phyloP scores from a whole-genome alignment of 2,888 invertebrate genomes.

The Belgica antarctica region DNA sequence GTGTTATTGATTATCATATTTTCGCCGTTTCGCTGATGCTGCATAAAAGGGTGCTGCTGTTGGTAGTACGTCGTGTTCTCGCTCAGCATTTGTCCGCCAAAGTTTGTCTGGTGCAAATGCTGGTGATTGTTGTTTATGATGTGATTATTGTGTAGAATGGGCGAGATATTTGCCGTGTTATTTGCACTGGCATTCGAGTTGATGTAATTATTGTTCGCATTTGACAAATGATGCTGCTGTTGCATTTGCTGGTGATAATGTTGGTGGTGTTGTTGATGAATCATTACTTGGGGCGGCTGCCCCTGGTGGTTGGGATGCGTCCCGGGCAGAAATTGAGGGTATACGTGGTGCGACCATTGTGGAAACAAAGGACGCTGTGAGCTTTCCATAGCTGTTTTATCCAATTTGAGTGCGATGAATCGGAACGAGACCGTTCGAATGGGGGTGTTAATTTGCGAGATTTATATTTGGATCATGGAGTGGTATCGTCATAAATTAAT shows the following conservation, averaged over 20 bases:
- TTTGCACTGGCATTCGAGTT: constrained; percentile 29
- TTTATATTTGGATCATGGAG: not conserved
- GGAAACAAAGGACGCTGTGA: constrained; percentile 77
- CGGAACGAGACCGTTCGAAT: not conserved
- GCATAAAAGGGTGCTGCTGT: constrained; percentile 38
- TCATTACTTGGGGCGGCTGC: constrained; percentile 15
- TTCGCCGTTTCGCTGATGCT: constrained; percentile 10
- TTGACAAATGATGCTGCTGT: constrained; percentile 35
- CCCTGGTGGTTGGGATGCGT: constrained; percentile 72
- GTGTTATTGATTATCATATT: constrained; percentile 8
- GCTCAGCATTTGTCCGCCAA: constrained; percentile 42
- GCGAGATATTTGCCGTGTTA: constrained; percentile 24
- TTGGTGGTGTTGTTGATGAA: constrained; percentile 25
- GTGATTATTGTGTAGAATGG: constrained; percentile 39
- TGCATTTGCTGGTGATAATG: constrained; percentile 39
- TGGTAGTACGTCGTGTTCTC: constrained; percentile 30
- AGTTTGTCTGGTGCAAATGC: constrained; percentile 35
- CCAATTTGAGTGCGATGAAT: not conserved
- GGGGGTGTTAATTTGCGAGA: constrained; percentile 49
- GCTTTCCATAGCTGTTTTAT: constrained; percentile 49
- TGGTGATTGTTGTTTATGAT: constrained; percentile 43
- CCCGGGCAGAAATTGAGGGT: constrained; percentile 90
- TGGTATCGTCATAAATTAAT: constrained; percentile 27
- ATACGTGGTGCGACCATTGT: constrained; percentile 93
- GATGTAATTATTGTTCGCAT: constrained; percentile 42